These are phyloP conservation scores for Trissolcus basalis DNA, from an alignment of 1,140 invertebrate species.

Conservation along the genomic window DNA sequence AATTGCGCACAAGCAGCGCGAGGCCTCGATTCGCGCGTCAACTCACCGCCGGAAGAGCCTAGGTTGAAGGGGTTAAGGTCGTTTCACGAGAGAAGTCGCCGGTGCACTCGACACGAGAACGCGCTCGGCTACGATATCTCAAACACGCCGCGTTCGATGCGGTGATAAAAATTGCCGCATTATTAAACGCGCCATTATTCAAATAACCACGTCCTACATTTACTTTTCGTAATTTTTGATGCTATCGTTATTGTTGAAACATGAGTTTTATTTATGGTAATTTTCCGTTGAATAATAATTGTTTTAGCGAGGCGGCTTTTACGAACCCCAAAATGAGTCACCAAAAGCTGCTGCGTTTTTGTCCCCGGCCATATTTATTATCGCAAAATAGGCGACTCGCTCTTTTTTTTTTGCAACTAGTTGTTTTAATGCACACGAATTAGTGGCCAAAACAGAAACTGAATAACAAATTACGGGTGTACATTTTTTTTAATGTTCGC, in stretches of 20 bases:
- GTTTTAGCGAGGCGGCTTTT: slow-evolving; percentile 17
- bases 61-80: slow-evolving; percentile 47
- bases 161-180: slow-evolving; percentile 46
- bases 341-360: slow-evolving; percentile 21
- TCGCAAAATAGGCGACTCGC: slow-evolving; percentile 18
- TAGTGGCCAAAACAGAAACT: slow-evolving; percentile 15
- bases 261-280: slow-evolving; percentile 58
- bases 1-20: slow-evolving; percentile 14
- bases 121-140: slow-evolving; percentile 19
- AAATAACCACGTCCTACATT: slow-evolving; percentile 53
- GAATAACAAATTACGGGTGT: slow-evolving; percentile 19
- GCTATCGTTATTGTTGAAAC: slow-evolving; percentile 51
- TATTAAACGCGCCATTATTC: slow-evolving; percentile 54
- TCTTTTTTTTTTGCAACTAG: slow-evolving; percentile 14
- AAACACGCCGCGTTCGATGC: slow-evolving; percentile 18
- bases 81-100: slow-evolving; percentile 1
- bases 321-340: slow-evolving; percentile 16
- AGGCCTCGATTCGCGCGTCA: slow-evolving; percentile 11
- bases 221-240: slow-evolving; percentile 51
- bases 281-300: slow-evolving; percentile 52
- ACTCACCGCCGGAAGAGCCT: slow-evolving; percentile 1
- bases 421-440: slow-evolving; percentile 35
- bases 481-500: slow-evolving; percentile 1
- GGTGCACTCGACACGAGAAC: slow-evolving; percentile 2
- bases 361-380: slow-evolving; percentile 19